Evolutionary conservation across 2,888 invertebrate genomes (phyloP), one percentile per base, ranked within the genome.

Genomic region (Lycophotia porphyrea): DNA sequence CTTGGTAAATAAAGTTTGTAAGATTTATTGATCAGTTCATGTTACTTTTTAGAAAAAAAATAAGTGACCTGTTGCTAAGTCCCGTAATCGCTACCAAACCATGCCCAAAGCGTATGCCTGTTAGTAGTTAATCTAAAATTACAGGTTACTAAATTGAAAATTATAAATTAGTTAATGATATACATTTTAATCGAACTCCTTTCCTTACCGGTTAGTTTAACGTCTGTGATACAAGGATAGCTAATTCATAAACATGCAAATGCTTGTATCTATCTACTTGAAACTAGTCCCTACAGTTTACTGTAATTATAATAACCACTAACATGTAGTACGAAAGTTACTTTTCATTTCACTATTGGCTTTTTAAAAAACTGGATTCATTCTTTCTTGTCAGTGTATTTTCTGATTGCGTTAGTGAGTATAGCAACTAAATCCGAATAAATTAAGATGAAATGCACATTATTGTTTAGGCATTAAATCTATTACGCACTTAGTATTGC

Each of bases 161-260:
- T 79, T n/a, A 55, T 61, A 49, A 55, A 75, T 70, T 34, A 58
- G 27, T 42, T 47, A 34, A 52, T 66, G 34, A 71, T 68, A 49
- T 36, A 68, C 69, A 68, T 69, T 64, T 76, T 76, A 68, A 81
- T 64, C 21, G 34, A 74, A 77, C 81, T 71, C 58, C 77, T 84
- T 82, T 80, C 71, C 42, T 60, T 58, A 58, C 60, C 34, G 27
- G 63, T 84, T 65, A 21, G 27, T 24, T 47, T 42, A 68, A 13
- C 55, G n/a, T 61, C 36, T 49, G 13, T 47, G 31, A 15, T 66
- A 80, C 80, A 82, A 82, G 79, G 79, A 79, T 83, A 83, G 39
- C 27, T 75, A 31, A 79, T 72, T 52, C 49, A 76, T 84, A 55
- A 84, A 69, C 47, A 71, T 80, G 80, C 27, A 67, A 83, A 83